Conservation (phyloP, 2,113 vertebrate species). For the Tachycineta bicolor region DNA sequence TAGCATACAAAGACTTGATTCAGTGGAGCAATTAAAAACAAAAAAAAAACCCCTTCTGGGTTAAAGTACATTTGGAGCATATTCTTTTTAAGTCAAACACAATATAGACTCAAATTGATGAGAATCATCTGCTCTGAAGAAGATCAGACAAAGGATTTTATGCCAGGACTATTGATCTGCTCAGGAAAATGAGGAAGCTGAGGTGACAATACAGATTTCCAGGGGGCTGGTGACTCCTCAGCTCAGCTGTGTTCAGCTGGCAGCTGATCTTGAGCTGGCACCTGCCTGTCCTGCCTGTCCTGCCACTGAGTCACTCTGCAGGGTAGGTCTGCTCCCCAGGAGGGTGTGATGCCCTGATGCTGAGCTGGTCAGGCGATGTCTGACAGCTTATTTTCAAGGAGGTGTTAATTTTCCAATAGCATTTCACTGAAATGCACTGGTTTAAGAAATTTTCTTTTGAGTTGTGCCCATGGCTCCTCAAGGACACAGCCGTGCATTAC, state of each 20-base stretch:
- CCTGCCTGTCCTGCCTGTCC: background rate
- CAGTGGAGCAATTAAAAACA: background rate
- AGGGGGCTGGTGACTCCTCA: background rate
- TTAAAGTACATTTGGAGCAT: background rate
- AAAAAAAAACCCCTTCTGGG: background rate
- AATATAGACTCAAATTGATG: background rate
- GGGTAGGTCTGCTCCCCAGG: background rate
- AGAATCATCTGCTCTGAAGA: background rate
- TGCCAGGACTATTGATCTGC: background rate
- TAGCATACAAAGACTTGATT: background rate
- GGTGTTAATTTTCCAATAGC: background rate
- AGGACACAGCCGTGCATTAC: accelerated
- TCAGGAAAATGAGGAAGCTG: background rate
- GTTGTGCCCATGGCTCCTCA: background rate
- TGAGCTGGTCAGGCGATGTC: background rate
- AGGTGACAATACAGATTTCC: background rate
- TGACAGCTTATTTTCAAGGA: background rate
- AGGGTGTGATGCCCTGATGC: background rate
- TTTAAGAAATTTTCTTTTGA: background rate
- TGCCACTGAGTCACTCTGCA: background rate
- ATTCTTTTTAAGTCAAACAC: background rate
- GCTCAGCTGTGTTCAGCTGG: background rate
- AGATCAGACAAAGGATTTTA: background rate
- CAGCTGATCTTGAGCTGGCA: background rate
- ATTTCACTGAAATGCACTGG: background rate